Conservation (phyloP, 2,888 invertebrate genomes). For the Eugnorisma glareosa region DNA sequence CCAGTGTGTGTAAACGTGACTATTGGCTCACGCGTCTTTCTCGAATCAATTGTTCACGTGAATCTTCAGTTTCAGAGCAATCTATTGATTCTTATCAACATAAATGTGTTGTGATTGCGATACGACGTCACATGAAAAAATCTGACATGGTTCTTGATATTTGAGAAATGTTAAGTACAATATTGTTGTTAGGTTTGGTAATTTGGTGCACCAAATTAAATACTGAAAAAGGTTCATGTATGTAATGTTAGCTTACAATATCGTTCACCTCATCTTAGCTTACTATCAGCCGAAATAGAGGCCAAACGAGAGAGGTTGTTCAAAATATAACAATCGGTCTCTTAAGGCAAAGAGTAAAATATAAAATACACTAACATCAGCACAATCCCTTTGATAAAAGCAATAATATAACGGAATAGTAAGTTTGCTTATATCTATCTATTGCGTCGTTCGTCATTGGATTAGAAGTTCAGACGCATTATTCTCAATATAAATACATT, state of each 20-base stretch:
- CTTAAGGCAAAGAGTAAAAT: neutral
- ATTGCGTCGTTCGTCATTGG: conserved; percentile 7
- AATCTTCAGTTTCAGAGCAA: conserved; percentile 18
- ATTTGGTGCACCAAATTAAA: neutral
- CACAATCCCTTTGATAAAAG: neutral
- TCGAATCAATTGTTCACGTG: conserved; percentile 39
- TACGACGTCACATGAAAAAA: conserved; percentile 3
- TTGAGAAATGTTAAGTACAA: neutral
- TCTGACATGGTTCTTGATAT: neutral
- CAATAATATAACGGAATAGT: neutral
- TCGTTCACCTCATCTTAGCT: neutral
- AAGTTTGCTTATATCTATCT: neutral
- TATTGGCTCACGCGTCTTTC: conserved; percentile 14
- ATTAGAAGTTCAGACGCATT: neutral
- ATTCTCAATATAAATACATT: conserved; percentile 13
- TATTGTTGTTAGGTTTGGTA: neutral
- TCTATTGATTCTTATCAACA: conserved; percentile 29
- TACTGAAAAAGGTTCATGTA: neutral
- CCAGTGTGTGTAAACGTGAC: conserved; percentile 35
- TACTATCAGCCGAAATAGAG: neutral
- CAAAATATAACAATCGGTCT: neutral
- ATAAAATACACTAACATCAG: neutral
- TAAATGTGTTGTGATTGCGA: conserved; percentile 21
- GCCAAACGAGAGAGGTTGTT: neutral
- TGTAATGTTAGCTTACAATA: neutral